Evolutionary conservation across 2,888 invertebrate genomes (phyloP), one percentile per base, ranked within the genome.

Genomic region (Scaptomyza reducta): DNA sequence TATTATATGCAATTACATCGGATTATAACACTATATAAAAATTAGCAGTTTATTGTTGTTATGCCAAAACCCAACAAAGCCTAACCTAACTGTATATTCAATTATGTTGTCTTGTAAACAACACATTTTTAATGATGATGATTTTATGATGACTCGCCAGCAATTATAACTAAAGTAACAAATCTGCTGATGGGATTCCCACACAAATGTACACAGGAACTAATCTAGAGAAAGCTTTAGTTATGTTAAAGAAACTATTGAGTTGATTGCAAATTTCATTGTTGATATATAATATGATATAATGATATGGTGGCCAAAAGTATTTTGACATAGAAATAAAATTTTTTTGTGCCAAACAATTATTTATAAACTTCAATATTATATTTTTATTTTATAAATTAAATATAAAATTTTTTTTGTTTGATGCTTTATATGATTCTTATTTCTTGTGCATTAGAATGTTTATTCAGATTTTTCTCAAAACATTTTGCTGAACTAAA

Each of bases 1-100:
- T 40, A 16, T 40, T 16, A 40, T 40, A 40, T 16, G 4, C 40
- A 40, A 40, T 40, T 40, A 40, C 40, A 4, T 38, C 38, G 6
- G 14, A 38, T 38, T 38, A 14, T 38, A 14, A 14, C 38, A 14
- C 38, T n/a, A 38, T 14, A 38, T 38, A 38, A 14, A 14, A 38
- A 38, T 14, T 40, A 16, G 5, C 4, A 40, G 14, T 47, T 31
- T 31, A 47, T 47, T 47, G 29, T 46, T 13, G 16, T 29, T 14
- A n/a, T 18, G 31, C 49, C 18, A 31, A 49, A 45, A n/a, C n/a
- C n/a, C 33, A 33, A 18, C 49, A 33, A n/a, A 33, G 49, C 33
- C 49, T n/a, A 18, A 22, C 31, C 18, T 33, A 49, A 49, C 49
- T 49, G 49, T 10, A 11, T 18, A 33, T 10, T 18, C n/a, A 18